Evolutionary conservation across 2,113 vertebrate species (phyloP), one percentile per base, ranked within the genome.

Genomic region (Felis catus): DNA sequence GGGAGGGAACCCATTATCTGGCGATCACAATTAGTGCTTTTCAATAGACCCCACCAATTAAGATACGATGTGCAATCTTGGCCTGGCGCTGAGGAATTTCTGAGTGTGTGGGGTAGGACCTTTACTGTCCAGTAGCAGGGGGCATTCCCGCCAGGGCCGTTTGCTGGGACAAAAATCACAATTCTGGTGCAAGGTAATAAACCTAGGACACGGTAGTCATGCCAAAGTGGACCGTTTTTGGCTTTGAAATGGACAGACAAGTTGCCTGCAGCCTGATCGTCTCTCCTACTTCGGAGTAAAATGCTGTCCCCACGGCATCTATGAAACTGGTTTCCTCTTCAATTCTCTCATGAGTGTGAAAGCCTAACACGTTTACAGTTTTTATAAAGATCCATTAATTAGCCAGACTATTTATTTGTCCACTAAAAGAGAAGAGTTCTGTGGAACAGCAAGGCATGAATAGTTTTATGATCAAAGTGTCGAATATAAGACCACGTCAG

Each of bases 361-460:
- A 91, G 41, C 89, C 91, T 89, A 80, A 82, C 83, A 93, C 5
- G 1, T 70, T 33, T 79, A 92, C 76, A 90, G 2, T 93, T 89
- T 91, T 80, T 91, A 27, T 68, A 68, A 97, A 97, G 58, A 94
- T 41, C 78, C 96, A 0, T 97, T 96, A 78, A 96, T 97, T 97
- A 97, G 84, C 45, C 33, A 97, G 95, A 86, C 95, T 92, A 85
- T 97, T 21, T 39, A 97, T 98, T 97, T 97, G 76, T 96, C 84
- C 84, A 89, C 74, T 79, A 25, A 92, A 96, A 91, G 66, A 88
- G 88, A 92, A 90, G 21, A 55, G 92, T 66, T 97, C 88, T 41
- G 8, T 73, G 70, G 85, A 92, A 83, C 4, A 74, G 83, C n/a
- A 79, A 98, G 85, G 36, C 31, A 70, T 95, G 92, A 86, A 74